A percentile compares a stretch with the other conserved stretches of the same genome.
These are phyloP conservation scores for Odobenus rosmarus DNA, from an alignment of 2,113 vertebrate genomes.

Conservation along the genomic window DNA sequence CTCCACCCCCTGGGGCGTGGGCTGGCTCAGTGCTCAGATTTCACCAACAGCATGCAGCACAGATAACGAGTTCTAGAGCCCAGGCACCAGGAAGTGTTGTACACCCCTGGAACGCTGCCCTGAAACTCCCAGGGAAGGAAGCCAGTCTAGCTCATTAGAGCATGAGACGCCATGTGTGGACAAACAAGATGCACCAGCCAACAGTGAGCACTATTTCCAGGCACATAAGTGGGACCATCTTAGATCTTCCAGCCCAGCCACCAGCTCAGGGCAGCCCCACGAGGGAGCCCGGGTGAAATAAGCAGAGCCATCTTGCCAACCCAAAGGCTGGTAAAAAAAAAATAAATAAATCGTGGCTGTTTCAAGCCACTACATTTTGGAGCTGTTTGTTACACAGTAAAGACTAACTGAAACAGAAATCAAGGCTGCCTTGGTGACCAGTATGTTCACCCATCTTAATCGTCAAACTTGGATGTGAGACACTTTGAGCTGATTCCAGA, in stretches of 20 bases:
- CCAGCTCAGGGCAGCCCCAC: background rate
- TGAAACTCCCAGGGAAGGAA: background rate
- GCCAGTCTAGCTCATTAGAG: background rate
- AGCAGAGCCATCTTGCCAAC: background rate
- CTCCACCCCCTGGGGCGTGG: background rate
- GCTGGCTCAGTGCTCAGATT: background rate
- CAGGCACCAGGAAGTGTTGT: background rate
- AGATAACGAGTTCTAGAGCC: background rate
- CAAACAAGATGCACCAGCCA: background rate
- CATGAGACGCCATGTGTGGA: fast-evolving
- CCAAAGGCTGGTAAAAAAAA: background rate
- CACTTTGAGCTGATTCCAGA: background rate
- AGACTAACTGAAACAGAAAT: background rate
- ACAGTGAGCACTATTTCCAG: background rate
- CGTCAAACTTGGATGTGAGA: background rate
- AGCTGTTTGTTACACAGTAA: background rate
- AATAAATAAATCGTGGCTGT: background rate
- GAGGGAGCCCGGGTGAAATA: background rate
- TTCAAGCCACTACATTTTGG: background rate
- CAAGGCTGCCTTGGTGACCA: background rate
- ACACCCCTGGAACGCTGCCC: background rate
- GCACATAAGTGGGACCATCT: too few species aligned
- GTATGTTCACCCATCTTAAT: background rate
- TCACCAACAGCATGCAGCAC: background rate
- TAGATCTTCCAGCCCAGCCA: background rate